These are phyloP conservation scores for Progne subis DNA, from an alignment of 2,113 vertebrate genomes.

Conservation along the genomic window DNA sequence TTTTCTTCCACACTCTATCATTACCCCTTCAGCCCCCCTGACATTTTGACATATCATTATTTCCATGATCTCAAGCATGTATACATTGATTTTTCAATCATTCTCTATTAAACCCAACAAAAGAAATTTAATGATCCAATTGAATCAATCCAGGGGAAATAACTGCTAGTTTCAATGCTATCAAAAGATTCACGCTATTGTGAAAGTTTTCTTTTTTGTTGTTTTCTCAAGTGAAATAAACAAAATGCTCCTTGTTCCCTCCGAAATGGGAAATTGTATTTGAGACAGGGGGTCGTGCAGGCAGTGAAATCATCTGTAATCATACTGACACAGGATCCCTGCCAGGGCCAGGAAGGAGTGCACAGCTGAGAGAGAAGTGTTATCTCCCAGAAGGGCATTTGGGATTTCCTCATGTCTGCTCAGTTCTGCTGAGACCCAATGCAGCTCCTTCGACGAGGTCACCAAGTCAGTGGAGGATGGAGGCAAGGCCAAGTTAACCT, in stretches of 20 bases:
- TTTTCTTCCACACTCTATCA: slow-evolving; percentile 66
- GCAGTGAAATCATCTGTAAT: neutral
- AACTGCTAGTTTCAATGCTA: slow-evolving; percentile 57
- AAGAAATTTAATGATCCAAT: slow-evolving; percentile 73
- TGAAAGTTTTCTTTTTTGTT: slow-evolving; percentile 38
- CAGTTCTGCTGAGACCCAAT: neutral
- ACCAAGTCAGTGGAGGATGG: neutral
- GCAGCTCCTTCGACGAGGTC: neutral
- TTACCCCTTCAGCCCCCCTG: slow-evolving; percentile 70
- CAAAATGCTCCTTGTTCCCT: neutral
- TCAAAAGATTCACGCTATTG: slow-evolving; percentile 53
- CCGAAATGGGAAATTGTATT: neutral
- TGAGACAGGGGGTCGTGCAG: neutral
- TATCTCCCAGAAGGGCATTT: neutral
- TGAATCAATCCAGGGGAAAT: slow-evolving; percentile 69
- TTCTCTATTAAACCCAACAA: slow-evolving; percentile 69
- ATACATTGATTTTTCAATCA: slow-evolving; percentile 75
- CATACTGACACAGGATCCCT: neutral
- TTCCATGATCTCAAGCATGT: slow-evolving; percentile 70
- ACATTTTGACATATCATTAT: slow-evolving; percentile 76
- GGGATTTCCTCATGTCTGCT: neutral
- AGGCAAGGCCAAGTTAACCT: neutral
- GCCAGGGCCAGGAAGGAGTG: neutral
- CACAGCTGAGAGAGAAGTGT: fast-evolving
- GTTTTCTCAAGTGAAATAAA: slow-evolving; percentile 41